Conservation (phyloP, 1,140 invertebrate genomes). For the Lepeophtheirus salmonis region DNA sequence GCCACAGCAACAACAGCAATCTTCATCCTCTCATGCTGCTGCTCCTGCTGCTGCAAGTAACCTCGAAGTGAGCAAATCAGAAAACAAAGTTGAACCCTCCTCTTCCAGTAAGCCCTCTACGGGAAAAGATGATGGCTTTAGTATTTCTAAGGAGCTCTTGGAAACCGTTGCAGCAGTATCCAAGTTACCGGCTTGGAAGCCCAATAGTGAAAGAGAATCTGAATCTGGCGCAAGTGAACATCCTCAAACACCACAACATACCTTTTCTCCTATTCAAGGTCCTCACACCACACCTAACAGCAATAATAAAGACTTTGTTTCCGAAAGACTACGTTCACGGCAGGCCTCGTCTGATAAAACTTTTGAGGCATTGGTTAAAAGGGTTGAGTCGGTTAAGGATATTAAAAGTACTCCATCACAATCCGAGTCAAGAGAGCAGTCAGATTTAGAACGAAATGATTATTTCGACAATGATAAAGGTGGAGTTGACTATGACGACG, state of each 20-base stretch:
- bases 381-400: conserved; percentile 3
- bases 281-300: no score
- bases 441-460: conserved; percentile 3
- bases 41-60: no score
- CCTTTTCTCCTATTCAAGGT: neutral
- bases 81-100: no score
- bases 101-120: neutral
- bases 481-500: conserved; percentile 14
- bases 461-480: conserved; percentile 16
- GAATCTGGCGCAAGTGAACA: neutral
- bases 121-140: neutral
- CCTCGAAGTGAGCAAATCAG: no score
- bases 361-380: conserved; percentile 9
- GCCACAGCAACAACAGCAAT: neutral
- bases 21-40: neutral
- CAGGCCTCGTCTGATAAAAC: neutral
- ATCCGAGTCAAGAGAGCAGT: conserved; percentile 7
- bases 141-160: conserved; percentile 14
- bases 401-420: neutral
- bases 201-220: neutral
- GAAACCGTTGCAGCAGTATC: conserved; percentile 11
- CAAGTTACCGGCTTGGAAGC: conserved; percentile 15
- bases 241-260: neutral
- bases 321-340: neutral
- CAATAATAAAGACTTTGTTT: no score